These are phyloP conservation scores for Polia nebulosa DNA, from an alignment of 2,888 invertebrate genomes.

Conservation along the genomic window DNA sequence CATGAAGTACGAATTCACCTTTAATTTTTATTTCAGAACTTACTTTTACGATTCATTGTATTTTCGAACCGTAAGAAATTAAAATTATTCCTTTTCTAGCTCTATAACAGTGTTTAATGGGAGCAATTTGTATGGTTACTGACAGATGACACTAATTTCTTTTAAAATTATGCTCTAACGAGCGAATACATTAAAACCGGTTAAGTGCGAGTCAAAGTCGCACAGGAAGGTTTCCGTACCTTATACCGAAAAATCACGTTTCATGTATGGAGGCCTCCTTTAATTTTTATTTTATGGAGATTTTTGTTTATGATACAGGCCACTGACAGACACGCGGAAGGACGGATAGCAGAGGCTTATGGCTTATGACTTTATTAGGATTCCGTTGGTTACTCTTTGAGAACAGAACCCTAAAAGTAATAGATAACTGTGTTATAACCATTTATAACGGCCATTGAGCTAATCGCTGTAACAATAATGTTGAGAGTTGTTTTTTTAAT, in stretches of 20 bases:
- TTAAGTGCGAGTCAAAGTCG: too few relatives aligned
- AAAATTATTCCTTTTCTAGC: neutral
- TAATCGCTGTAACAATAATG: neutral
- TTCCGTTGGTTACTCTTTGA: too few relatives aligned
- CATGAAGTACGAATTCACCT: neutral
- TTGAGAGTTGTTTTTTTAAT: too few relatives aligned
- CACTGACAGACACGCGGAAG: too few relatives aligned
- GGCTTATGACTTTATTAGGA: too few relatives aligned
- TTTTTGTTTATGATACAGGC: too few relatives aligned
- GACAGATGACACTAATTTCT: constrained; percentile 22
- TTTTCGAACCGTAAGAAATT: neutral
- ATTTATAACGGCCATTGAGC: neutral
- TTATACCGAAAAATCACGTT: too few relatives aligned
- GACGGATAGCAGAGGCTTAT: too few relatives aligned
- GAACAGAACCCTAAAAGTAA: too few relatives aligned
- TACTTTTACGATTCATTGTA: constrained; percentile 1
- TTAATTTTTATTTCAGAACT: neutral
- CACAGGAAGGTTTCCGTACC: too few relatives aligned
- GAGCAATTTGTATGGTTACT: constrained; percentile 7
- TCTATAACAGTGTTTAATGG: neutral
- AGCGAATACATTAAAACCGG: constrained; percentile 30
- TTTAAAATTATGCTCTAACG: constrained; percentile 16
- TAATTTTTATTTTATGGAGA: too few relatives aligned
- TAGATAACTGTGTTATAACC: neutral
- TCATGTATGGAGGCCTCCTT: too few relatives aligned